Evolutionary conservation across 2,797 vertebrate species (phyloP).

Genomic region (Arrhamphus sclerolepis): DNA sequence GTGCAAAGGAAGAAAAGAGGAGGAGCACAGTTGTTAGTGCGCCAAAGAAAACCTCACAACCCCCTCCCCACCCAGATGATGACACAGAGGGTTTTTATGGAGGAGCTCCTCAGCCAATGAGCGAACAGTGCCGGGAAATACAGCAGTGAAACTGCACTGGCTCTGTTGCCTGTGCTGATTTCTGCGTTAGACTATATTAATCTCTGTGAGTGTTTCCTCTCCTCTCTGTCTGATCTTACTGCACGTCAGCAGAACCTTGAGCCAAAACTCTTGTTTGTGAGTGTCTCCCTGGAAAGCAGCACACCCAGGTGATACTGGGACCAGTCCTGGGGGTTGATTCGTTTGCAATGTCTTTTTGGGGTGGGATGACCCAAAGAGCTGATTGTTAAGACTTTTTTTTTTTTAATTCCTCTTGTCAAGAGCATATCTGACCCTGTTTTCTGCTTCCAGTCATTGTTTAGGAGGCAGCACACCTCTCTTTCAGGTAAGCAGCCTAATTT

Average conservation of each 20-base stretch:
- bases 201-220: constrained; percentile 58
- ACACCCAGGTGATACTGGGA: constrained; percentile 48
- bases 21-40: constrained; percentile 69
- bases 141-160: constrained; percentile 78
- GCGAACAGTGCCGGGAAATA: constrained; percentile 78
- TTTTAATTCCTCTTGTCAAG: constrained; percentile 28
- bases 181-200: constrained; percentile 73
- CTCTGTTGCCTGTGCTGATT: constrained; percentile 68
- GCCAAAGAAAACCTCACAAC: constrained; percentile 57
- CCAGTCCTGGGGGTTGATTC: constrained; percentile 24
- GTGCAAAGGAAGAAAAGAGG: constrained; percentile 60
- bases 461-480: constrained; percentile 54
- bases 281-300: constrained; percentile 35
- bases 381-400: constrained; percentile 50
- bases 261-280: constrained; percentile 38
- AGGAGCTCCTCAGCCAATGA: constrained; percentile 77
- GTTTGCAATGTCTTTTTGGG: constrained; percentile 54
- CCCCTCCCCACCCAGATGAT: constrained; percentile 63
- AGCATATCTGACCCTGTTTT: constrained; percentile 32
- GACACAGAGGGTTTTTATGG: constrained; percentile 71
- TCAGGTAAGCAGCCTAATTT: constrained; percentile 66
- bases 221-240: constrained; percentile 56
- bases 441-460: constrained; percentile 40
- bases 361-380: constrained; percentile 66
- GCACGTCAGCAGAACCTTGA: constrained; percentile 45